phyloP scores from a whole-genome alignment of 37 sponge, comb jelly and placozoan species.

The Dysidea cf. avara region DNA sequence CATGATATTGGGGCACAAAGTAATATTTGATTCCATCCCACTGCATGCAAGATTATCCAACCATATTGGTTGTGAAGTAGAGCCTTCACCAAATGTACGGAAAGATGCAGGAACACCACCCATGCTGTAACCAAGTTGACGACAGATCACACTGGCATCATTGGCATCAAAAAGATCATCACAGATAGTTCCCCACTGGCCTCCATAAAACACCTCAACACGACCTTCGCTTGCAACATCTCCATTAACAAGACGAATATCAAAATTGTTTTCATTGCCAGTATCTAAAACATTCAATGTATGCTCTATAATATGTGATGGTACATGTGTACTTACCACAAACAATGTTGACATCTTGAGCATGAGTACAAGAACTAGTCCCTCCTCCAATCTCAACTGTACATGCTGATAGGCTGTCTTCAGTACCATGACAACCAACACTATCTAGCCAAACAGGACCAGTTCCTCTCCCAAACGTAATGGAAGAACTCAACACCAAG shows the following conservation, averaged over 20 bases:
- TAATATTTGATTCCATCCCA: conserved; percentile 7
- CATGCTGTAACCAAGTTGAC: conserved; percentile 43
- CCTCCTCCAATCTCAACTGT: background rate
- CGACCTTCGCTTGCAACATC: conserved; percentile 3
- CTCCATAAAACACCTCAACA: conserved; percentile 16
- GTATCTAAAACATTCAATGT: no score
- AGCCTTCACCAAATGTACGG: background rate
- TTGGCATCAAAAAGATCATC: conserved; percentile 9
- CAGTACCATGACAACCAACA: conserved; percentile 25
- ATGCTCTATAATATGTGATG: background rate
- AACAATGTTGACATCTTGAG: no score
- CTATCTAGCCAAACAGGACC: conserved; percentile 39
- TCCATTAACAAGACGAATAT: conserved; percentile 21
- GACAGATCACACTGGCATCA: conserved; percentile 43
- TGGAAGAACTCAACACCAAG: background rate
- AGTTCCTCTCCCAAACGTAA: background rate
- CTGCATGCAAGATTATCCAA: conserved; percentile 12
- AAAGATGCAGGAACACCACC: background rate
- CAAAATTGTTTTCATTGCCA: background rate
- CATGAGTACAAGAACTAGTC: no score
- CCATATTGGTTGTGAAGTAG: background rate
- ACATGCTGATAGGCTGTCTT: conserved; percentile 7
- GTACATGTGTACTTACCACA: background rate
- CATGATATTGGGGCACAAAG: background rate
- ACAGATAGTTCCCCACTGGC: conserved; percentile 37